Base-by-base conservation (phyloP, 1,140 invertebrate genomes). In the Hyposmocoma kahamanoa region DNA sequence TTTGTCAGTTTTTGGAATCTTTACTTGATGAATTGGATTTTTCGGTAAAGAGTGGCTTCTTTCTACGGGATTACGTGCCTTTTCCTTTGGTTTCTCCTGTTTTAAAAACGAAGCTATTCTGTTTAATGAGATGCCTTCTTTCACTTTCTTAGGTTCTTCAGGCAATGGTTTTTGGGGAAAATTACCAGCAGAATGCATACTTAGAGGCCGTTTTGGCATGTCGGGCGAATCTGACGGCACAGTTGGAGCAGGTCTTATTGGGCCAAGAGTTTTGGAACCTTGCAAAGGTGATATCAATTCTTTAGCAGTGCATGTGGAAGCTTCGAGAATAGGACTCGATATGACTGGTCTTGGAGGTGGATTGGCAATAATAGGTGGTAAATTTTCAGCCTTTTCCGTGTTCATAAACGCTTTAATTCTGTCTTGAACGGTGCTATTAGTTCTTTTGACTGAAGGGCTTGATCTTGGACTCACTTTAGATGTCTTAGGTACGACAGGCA, bases 61-160 rank as follows among this genome's bases (percentile, higher is more conserved):
- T 53, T 90, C 89, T 0, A 88, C 85, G 0, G 87, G 74, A 56
- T 84, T 87, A 3, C 87, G 83, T 53, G 89, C 89, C 32, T 90
- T 89, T 2, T 88, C 87, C 34, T 87, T 88, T 0, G 88, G 66
- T 41, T 86, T 87, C 20, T 90, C 88, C 49, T 88, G 90, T 59
- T 92, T 90, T n/a, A 95, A 82, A 59, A 95, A 94, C 0, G 93
- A 94, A 0, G 93, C 90, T 13, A 95, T 91, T 41, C 93, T 87
- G 24, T 92, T 93, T 2, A 95, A 77, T 0, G 92, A 88, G 22
- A 87, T 90, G 1, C 87, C 89, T 56, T 89, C 88, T 53, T 88
- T 88, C 1, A 86, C 72, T 53, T 87, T 90, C 55, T 87, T 87
- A 44, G 84, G 70, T 63, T 89, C 68, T 74, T 89, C 66, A 10